Evolutionary conservation across 2,113 vertebrate genomes (phyloP), one percentile per base, ranked within the genome.

Genomic region (Phasianus colchicus): DNA sequence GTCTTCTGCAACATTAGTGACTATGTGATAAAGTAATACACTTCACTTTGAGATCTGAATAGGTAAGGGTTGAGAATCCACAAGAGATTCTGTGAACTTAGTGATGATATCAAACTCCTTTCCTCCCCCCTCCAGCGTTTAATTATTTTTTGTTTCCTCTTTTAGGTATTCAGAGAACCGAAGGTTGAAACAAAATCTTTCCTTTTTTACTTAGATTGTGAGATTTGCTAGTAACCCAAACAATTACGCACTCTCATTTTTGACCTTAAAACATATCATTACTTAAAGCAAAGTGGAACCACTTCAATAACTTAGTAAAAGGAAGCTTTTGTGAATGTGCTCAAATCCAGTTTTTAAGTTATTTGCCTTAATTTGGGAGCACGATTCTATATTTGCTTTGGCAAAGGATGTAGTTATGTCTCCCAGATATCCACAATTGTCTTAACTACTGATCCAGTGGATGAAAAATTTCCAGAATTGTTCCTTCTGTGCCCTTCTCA

Each of bases 131-230:
- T 13, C 7, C 5, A 71, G 10, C 3, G 19, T 21, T 60, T 81
- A 8, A 36, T 67, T 67, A 45, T 60, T 82, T 93, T 79, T 4
- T 52, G 54, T 69, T 67, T 91, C 21, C 16, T 83, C 25, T 30
- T 18, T 40, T 54, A 57, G 27, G 6, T 61, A 13, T 32, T 80
- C 21, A 34, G 43, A 34, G n/a, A 90, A 73, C 50, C 7, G 76
- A 67, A 72, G 32, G 29, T 11, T 48, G 14, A 52, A 75, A 54
- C 69, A 74, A 65, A 4, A 1, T 32, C 29, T 50, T 83, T 32
- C 5, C 12, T 4, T 48, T 80, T 38, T 54, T 58, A 0, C 0
- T 63, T 13, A 42, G 10, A 70, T 81, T 3, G 19, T 13, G 8
- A 88, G 20, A 71, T 34, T 67, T 64, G 36, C 7, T 11, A 20